Evolutionary conservation across 2,113 vertebrate species (phyloP).

Genomic region (Gobiocypris rarus): DNA sequence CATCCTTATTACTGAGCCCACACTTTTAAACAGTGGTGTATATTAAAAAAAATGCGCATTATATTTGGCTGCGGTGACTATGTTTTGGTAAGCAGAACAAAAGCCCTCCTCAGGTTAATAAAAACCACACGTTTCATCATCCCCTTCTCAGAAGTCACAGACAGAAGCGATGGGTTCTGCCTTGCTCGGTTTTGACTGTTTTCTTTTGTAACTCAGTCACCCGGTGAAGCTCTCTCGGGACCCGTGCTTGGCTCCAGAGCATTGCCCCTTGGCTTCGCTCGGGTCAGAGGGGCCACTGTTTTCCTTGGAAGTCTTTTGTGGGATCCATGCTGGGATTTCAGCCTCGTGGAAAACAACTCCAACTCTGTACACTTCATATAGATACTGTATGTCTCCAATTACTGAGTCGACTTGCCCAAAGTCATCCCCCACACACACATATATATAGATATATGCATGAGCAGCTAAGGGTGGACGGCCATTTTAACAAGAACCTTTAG

Average conservation of each 20-base stretch:
- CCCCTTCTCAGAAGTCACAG: neutral
- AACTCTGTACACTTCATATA: constrained; percentile 5
- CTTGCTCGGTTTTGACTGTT: constrained; percentile 14
- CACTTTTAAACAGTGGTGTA: neutral
- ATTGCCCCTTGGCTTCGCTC: constrained; percentile 5
- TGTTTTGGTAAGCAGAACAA: neutral
- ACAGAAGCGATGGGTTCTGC: constrained; percentile 17
- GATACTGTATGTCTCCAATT: constrained; percentile 35
- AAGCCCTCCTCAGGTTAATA: constrained; percentile 29
- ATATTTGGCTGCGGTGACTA: neutral
- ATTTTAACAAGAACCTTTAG: constrained; percentile 53
- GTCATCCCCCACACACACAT: neutral
- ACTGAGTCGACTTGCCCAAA: constrained; percentile 7
- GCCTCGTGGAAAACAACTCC: constrained; percentile 25
- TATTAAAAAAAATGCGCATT: too few species aligned
- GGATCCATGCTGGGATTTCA: constrained; percentile 45
- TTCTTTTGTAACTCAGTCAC: constrained; percentile 42
- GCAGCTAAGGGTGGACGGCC: constrained; percentile 16
- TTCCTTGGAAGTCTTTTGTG: constrained; percentile 53
- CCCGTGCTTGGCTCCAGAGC: constrained; percentile 16
- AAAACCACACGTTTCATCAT: constrained; percentile 33
- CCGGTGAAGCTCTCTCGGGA: constrained; percentile 37
- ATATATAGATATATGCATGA: neutral
- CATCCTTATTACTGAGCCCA: neutral
- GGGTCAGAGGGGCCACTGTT: constrained; percentile 53